A percentile compares a stretch with the other conserved stretches of the same genome.
Evolutionary conservation across 2,888 invertebrate genomes (phyloP).

Genomic region (Anorthoa munda): DNA sequence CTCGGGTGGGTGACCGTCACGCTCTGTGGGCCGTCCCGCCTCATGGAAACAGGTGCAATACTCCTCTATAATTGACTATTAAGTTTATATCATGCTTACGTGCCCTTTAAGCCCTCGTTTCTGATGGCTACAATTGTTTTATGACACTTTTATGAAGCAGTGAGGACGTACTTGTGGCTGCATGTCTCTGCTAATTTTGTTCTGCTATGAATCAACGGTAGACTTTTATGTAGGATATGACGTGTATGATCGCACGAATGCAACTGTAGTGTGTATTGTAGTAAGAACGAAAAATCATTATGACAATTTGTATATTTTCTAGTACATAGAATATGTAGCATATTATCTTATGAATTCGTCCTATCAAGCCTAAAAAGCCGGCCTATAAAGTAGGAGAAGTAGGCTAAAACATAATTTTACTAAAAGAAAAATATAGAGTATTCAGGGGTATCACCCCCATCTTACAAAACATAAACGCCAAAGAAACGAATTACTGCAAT

Average conservation of each 20-base stretch:
- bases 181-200: slow-evolving; percentile 3
- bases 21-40: slow-evolving; percentile 77
- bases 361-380: too few species aligned
- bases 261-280: not conserved
- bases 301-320: not conserved
- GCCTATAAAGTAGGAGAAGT: too few species aligned
- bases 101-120: slow-evolving; percentile 40
- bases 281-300: not conserved
- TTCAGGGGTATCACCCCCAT: too few species aligned
- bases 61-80: slow-evolving; percentile 64
- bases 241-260: not conserved
- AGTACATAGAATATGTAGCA: too few species aligned
- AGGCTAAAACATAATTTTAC: too few species aligned
- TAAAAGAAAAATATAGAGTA: too few species aligned
- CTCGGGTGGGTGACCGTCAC: slow-evolving; percentile 72
- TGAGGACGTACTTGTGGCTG: slow-evolving; percentile 5
- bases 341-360: too few species aligned
- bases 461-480: too few species aligned
- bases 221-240: not conserved
- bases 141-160: slow-evolving; percentile 52
- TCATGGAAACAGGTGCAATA: slow-evolving; percentile 82
- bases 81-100: slow-evolving; percentile 32
- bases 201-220: slow-evolving; percentile 9
- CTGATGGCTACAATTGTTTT: slow-evolving; percentile 53
- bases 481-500: too few species aligned